A percentile compares a stretch with the other conserved stretches of the same genome.
Evolutionary conservation across 2,888 invertebrate species (phyloP).

Genomic region (Tinea trinotella): DNA sequence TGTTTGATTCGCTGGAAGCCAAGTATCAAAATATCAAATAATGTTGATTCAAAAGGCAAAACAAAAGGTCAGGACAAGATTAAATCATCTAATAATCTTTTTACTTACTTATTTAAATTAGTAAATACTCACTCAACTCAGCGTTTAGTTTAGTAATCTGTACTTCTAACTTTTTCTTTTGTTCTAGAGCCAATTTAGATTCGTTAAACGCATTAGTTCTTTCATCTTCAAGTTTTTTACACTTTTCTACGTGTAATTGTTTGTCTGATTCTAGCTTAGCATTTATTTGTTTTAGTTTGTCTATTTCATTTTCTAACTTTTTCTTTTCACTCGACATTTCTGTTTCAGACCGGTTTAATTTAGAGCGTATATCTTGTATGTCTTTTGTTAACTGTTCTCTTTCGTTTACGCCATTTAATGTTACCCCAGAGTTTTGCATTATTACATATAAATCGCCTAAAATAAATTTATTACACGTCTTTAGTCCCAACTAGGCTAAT

Average conservation of each 20-base stretch:
- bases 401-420: conserved; percentile 60
- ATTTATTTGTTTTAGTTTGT: conserved; percentile 66
- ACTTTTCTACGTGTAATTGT: conserved; percentile 42
- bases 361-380: conserved; percentile 67
- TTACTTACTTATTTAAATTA: too few species aligned
- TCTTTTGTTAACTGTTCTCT: conserved; percentile 61
- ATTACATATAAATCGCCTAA: conserved; percentile 74
- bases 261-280: conserved; percentile 58
- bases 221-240: conserved; percentile 47
- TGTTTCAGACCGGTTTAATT: conserved; percentile 59
- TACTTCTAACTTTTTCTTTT: conserved; percentile 74
- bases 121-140: conserved; percentile 72
- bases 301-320: conserved; percentile 60
- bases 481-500: too few species aligned
- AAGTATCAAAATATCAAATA: too few species aligned
- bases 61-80: too few species aligned
- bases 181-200: conserved; percentile 73
- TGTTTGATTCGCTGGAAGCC: too few species aligned
- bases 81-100: too few species aligned
- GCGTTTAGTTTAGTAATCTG: conserved; percentile 72
- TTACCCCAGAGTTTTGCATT: conserved; percentile 73
- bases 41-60: too few species aligned
- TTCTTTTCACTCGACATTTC: conserved; percentile 69
- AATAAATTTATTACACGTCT: too few species aligned
- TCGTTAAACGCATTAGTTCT: conserved; percentile 50